Evolutionary conservation across 2,797 vertebrate genomes (phyloP).

Genomic region (Gastrophryne carolinensis): DNA sequence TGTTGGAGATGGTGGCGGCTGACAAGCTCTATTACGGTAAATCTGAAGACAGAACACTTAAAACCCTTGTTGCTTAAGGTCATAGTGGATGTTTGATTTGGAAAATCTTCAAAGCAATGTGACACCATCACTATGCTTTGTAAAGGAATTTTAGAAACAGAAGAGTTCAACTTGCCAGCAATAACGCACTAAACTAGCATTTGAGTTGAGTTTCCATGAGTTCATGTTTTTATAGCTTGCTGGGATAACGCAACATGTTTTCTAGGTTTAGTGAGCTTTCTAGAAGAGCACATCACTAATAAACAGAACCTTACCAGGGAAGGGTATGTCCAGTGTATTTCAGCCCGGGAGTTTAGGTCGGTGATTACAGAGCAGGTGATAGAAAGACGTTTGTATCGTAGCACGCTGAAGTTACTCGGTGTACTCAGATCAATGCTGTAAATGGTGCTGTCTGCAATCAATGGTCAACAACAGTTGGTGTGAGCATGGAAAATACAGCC

Average conservation of each 20-base stretch:
- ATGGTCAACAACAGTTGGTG: neutral
- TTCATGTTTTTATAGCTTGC: neutral
- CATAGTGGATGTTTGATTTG: too few relatives aligned
- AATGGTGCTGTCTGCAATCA: slow-evolving; percentile 80
- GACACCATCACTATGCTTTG: too few relatives aligned
- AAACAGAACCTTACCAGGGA: slow-evolving; percentile 75
- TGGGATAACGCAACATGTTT: neutral
- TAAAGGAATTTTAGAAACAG: too few relatives aligned
- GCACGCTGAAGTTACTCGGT: slow-evolving; percentile 69
- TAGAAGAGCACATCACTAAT: neutral
- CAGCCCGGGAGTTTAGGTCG: slow-evolving; percentile 86
- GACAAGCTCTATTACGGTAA: too few relatives aligned
- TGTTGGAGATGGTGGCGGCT: too few relatives aligned
- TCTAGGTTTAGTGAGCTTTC: neutral
- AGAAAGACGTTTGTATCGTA: slow-evolving; percentile 76
- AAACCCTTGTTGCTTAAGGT: too few relatives aligned
- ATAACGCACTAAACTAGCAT: too few relatives aligned
- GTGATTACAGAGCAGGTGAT: slow-evolving; percentile 87
- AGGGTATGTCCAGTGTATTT: slow-evolving; percentile 88
- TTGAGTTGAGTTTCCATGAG: neutral
- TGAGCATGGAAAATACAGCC: neutral
- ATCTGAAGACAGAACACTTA: too few relatives aligned
- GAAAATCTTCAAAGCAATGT: too few relatives aligned
- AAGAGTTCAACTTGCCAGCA: too few relatives aligned
- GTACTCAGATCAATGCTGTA: slow-evolving; percentile 78